Evolutionary conservation across 1,140 invertebrate species (phyloP).

Genomic region (Periplaneta americana): DNA sequence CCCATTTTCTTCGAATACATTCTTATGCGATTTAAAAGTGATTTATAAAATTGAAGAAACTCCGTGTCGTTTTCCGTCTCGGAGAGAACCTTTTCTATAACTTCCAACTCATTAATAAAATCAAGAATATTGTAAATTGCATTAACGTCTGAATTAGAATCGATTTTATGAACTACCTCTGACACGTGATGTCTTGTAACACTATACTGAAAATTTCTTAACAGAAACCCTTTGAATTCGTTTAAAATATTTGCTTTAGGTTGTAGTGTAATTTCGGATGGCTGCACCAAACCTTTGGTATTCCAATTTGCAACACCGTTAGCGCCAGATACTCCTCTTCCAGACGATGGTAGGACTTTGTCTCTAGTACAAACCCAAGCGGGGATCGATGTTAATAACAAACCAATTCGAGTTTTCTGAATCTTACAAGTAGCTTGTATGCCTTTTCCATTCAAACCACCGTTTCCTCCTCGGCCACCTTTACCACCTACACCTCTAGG

Average conservation of each 20-base stretch:
- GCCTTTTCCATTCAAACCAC: not conserved
- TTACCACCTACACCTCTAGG: no score
- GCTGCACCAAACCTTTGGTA: not conserved
- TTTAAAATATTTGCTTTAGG: not conserved
- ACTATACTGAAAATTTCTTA: not conserved
- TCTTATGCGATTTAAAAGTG: not conserved
- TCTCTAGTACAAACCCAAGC: not conserved
- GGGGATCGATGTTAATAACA: not conserved
- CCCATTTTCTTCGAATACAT: not conserved
- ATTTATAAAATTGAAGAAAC: not conserved
- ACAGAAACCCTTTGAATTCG: not conserved
- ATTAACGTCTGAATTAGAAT: not conserved
- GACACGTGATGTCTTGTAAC: not conserved
- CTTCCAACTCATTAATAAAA: not conserved
- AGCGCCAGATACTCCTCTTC: not conserved
- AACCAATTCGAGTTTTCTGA: no score
- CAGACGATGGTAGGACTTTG: not conserved
- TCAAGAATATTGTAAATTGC: not conserved
- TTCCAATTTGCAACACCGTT: not conserved
- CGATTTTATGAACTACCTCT: not conserved
- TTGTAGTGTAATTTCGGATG: not conserved
- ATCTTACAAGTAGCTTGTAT: not conserved
- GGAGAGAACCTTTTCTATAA: not conserved
- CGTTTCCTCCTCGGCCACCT: not conserved
- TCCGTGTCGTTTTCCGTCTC: not conserved